Conservation (phyloP, 2,797 vertebrate genomes). For the Hephaestus fuliginosus region DNA sequence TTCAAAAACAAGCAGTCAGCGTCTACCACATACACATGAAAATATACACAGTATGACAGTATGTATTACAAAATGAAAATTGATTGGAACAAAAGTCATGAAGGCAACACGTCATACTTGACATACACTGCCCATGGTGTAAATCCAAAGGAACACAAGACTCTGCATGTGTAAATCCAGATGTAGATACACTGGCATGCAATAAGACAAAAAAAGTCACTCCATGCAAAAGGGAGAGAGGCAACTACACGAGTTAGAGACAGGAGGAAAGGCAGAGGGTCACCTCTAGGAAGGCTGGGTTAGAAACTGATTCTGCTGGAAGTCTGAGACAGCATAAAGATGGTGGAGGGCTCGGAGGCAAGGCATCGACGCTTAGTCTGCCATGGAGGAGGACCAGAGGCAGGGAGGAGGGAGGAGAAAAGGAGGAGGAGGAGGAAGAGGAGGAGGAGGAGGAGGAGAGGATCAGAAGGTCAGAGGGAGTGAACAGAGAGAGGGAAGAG, state of each 20-base stretch:
- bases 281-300: constrained; percentile 76
- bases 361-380: constrained; percentile 95
- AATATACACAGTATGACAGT: constrained; percentile 14
- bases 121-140: neutral
- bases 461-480: constrained; percentile 59
- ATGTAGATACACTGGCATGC: constrained; percentile 40
- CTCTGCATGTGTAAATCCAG: neutral
- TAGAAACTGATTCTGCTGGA: constrained; percentile 99
- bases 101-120: neutral
- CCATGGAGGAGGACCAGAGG: constrained; percentile 49
- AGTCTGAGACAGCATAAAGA: constrained; percentile 99
- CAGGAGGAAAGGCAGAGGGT: constrained; percentile 64
- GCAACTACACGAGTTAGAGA: neutral
- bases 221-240: constrained; percentile 40
- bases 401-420: constrained; percentile 26
- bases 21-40: neutral
- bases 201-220: neutral
- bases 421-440: constrained; percentile 73
- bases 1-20: constrained; percentile 29
- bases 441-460: constrained; percentile 74
- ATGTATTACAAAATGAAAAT: neutral
- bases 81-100: neutral
- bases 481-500: constrained; percentile 30
- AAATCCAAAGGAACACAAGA: neutral
- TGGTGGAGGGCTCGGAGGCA: constrained; percentile 97